These are phyloP conservation scores for Agrotis ipsilon DNA, from an alignment of 2,888 invertebrate genomes.

Conservation along the genomic window DNA sequence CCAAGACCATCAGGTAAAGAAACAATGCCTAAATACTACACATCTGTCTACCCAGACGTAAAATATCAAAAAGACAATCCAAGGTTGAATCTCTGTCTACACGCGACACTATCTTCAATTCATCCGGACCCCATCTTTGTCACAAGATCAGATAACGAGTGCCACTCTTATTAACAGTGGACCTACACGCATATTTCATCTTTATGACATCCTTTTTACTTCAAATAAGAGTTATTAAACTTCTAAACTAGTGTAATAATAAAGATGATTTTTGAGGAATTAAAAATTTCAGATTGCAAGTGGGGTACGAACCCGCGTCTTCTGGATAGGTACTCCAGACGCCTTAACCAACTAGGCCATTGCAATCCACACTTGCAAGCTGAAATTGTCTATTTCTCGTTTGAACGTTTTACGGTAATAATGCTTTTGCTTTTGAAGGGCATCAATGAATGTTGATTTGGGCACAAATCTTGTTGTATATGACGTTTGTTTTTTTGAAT, in stretches of 20 bases:
- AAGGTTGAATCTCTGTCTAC: slow-evolving; percentile 20
- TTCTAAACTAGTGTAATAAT: slow-evolving; percentile 7
- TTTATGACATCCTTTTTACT: slow-evolving; percentile 58
- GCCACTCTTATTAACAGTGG: slow-evolving; percentile 43
- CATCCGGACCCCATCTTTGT: slow-evolving; percentile 39
- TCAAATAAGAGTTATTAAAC: slow-evolving; percentile 33
- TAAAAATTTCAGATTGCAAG: no score
- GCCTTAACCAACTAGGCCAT: no score
- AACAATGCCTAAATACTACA: neutral
- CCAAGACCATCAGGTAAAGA: no score
- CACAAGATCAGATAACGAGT: slow-evolving; percentile 46
- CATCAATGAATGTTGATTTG: slow-evolving; percentile 8
- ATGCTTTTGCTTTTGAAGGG: neutral
- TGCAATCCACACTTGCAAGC: no score
- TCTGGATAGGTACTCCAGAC: no score
- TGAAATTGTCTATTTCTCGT: no score
- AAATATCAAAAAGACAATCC: slow-evolving; percentile 29
- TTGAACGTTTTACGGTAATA: no score
- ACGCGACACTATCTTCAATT: slow-evolving; percentile 20
- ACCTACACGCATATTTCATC: slow-evolving; percentile 48
- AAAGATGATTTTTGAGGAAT: no score
- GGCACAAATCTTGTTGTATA: neutral
- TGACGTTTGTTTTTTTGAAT: neutral
- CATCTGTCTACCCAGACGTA: neutral
- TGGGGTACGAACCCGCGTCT: no score